Evolutionary conservation across 2,888 invertebrate genomes (phyloP), one percentile per base, ranked within the genome.

Genomic region (Acanthococcus lagerstroemiae): DNA sequence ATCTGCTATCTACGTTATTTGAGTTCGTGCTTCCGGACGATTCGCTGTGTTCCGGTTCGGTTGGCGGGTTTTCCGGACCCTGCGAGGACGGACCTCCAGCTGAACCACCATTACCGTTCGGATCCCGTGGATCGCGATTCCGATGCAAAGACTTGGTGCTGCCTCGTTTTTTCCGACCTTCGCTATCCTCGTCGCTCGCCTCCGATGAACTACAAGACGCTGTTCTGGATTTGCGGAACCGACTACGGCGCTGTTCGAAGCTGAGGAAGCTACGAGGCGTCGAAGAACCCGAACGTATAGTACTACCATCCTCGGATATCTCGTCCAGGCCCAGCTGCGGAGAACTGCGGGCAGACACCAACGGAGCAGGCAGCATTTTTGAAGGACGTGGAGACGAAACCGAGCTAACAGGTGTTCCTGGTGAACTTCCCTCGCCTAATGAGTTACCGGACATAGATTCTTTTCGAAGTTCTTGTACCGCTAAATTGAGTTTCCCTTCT

Each of bases 131-230:
- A 74, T 90, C 90, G 9, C 89, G 81, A 21, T 89, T 80, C 67
- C 78, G 79, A 69, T 80, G 79, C 67, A 84, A 77, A 45, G 85
- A 81, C 71, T 85, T 84, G 65, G 88, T 80, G 74, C 86, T 86
- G 69, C 88, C 85, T 63, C 90, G 81, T 74, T 90, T 89, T 75
- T 90, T 90, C 69, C 88, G 83, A 50, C 83, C 82, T 74, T 90
- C 90, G 60, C 88, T 88, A 74, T 90, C 90, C 72, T 85, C 85
- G 55, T 75, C 77, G 68, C 93, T 93, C 5, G 95, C 89, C 76
- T 95, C 95, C 0, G 94, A 94, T 60, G 93, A 94, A 72, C 93
- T 93, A 74, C 94, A 94, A 61, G 93, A 93, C 5, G 91, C 89
- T n/a, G 86, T 87, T 45, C 86, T 79, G 12, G 82, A 82, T 74